These are phyloP conservation scores for Thalassarche chlororhynchos DNA, from an alignment of 2,113 vertebrate species.

Conservation along the genomic window DNA sequence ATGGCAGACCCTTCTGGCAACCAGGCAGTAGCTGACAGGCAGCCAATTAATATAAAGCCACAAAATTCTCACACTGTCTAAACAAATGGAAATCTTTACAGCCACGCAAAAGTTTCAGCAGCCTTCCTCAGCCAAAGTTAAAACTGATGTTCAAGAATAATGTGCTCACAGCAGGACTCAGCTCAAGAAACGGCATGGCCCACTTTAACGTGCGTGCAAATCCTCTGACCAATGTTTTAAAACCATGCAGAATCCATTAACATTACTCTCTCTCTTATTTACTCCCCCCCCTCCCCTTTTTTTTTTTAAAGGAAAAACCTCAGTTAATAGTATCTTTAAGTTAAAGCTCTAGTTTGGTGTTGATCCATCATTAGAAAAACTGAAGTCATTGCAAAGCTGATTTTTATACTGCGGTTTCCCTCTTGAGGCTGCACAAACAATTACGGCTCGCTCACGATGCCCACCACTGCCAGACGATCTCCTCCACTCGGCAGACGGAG, in stretches of 20 bases:
- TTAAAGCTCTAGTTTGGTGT: neutral
- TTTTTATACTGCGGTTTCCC: accelerated
- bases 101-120: neutral
- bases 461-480: accelerated
- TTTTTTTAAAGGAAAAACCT: neutral
- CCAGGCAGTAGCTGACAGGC: neutral
- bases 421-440: accelerated
- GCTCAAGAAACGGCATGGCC: neutral
- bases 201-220: accelerated
- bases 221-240: neutral
- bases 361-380: neutral
- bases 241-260: neutral
- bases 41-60: neutral
- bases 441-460: accelerated
- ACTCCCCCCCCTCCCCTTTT: accelerated
- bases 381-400: accelerated
- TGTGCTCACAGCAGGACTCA: accelerated
- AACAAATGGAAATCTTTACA: neutral
- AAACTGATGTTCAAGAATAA: neutral
- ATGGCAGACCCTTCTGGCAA: neutral
- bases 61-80: neutral
- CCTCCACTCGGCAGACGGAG: neutral
- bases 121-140: neutral
- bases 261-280: neutral
- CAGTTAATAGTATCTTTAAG: no score